phyloP scores from a whole-genome alignment of 2,797 vertebrate genomes.

The Pipistrellus nathusii region DNA sequence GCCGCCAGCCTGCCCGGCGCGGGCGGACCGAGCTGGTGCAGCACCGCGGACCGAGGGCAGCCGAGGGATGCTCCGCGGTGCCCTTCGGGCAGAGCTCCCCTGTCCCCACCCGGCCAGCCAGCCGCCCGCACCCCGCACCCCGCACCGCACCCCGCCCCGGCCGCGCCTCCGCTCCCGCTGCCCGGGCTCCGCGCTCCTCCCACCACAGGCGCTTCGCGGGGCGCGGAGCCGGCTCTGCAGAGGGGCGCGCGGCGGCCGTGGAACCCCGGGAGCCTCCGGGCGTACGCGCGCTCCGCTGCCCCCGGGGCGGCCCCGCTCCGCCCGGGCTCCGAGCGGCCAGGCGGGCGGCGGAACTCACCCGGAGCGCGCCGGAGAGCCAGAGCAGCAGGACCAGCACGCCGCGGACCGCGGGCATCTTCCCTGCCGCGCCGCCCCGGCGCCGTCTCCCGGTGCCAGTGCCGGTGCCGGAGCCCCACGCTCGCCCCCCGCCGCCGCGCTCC shows the following conservation, averaged over 20 bases:
- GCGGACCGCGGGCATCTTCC: slow-evolving; percentile 79
- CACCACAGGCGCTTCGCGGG: slow-evolving; percentile 7
- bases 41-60: background rate
- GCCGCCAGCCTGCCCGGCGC: slow-evolving; percentile 31
- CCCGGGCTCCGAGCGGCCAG: background rate
- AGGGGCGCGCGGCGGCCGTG: background rate
- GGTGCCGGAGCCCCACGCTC: slow-evolving; percentile 17
- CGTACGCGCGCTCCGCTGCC: background rate
- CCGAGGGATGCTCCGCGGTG: background rate
- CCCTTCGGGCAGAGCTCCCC: background rate
- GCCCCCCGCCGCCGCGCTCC: background rate
- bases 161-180: background rate
- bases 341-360: slow-evolving; percentile 83
- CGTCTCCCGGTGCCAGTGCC: slow-evolving; percentile 34
- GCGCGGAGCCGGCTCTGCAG: slow-evolving; percentile 37
- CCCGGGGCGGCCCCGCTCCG: background rate
- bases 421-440: slow-evolving; percentile 65
- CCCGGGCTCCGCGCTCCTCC: background rate
- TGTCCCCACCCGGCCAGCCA: background rate
- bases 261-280: background rate
- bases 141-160: background rate
- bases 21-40: background rate
- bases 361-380: slow-evolving; percentile 79
- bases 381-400: slow-evolving; percentile 79
- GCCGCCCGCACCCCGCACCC: background rate